Conservation (phyloP, 2,888 invertebrate genomes). For the Acleris literana region DNA sequence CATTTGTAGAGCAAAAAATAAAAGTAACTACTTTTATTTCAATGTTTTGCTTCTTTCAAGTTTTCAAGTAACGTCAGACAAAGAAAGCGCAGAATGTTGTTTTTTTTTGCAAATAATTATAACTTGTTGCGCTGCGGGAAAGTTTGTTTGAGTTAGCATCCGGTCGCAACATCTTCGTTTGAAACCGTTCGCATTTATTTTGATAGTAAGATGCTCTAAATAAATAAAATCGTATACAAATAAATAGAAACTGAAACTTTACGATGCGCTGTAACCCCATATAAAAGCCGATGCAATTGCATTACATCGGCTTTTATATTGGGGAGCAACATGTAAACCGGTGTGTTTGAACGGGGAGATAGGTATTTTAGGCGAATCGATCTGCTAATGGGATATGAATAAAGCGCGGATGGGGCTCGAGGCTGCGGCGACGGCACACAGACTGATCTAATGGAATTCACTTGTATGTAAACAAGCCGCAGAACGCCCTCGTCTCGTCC, state of each 20-base stretch:
- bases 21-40: too few species aligned
- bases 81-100: too few species aligned
- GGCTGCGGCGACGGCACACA: constrained; percentile 72
- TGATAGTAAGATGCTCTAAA: too few species aligned
- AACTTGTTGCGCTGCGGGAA: too few species aligned
- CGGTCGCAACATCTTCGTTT: too few species aligned
- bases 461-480: constrained; percentile 82
- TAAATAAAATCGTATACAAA: too few species aligned
- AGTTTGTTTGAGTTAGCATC: not conserved
- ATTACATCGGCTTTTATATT: constrained; percentile 26
- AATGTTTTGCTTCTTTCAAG: too few species aligned
- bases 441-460: constrained; percentile 81
- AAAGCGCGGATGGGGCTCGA: constrained; percentile 66
- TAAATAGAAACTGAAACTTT: not conserved
- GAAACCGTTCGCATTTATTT: too few species aligned
- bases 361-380: constrained; percentile 62
- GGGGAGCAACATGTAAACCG: constrained; percentile 19
- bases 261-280: not conserved
- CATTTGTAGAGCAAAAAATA: too few species aligned
- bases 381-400: constrained; percentile 82
- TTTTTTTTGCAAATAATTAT: too few species aligned
- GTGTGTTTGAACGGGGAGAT: constrained; percentile 20
- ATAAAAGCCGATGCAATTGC: not conserved
- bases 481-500: constrained; percentile 60
- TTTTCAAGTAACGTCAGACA: too few species aligned